Conservation (phyloP, 2,797 vertebrate species). For the Tiaroga cobitis region DNA sequence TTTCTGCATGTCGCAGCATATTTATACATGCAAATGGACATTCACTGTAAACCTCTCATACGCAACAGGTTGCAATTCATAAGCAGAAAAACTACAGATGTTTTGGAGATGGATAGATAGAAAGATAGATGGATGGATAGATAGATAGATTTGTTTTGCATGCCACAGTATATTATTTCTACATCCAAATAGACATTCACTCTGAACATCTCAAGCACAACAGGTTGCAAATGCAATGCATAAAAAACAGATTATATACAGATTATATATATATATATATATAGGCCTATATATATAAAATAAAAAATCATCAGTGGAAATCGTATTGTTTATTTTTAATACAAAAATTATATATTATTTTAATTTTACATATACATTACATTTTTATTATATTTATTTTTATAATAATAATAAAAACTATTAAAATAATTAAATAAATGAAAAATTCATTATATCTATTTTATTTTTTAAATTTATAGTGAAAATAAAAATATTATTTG, state of each 20-base stretch:
- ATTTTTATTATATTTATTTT: too few relatives aligned
- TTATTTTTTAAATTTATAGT: neutral
- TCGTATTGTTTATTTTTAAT: too few relatives aligned
- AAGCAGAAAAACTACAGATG: neutral
- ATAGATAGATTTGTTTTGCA: too few relatives aligned
- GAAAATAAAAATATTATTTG: neutral
- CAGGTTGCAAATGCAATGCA: too few relatives aligned
- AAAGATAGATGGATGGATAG: neutral
- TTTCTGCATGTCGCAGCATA: conserved; percentile 5
- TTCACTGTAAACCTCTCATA: neutral
- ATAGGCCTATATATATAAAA: too few relatives aligned
- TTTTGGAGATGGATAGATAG: neutral
- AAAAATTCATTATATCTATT: neutral
- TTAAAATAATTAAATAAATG: too few relatives aligned
- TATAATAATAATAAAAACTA: too few relatives aligned
- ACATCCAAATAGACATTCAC: too few relatives aligned
- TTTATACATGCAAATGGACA: neutral
- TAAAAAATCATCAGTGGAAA: neutral
- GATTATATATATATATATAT: too few relatives aligned
- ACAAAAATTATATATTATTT: neutral
- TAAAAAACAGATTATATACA: neutral
- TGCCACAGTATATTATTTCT: too few relatives aligned
- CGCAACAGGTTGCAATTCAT: neutral
- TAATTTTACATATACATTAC: too few relatives aligned
- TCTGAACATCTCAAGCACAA: too few relatives aligned